A percentile compares a stretch with the other conserved stretches of the same genome.
Evolutionary conservation across 2,888 invertebrate genomes (phyloP).

Genomic region (Melanchra persicariae): DNA sequence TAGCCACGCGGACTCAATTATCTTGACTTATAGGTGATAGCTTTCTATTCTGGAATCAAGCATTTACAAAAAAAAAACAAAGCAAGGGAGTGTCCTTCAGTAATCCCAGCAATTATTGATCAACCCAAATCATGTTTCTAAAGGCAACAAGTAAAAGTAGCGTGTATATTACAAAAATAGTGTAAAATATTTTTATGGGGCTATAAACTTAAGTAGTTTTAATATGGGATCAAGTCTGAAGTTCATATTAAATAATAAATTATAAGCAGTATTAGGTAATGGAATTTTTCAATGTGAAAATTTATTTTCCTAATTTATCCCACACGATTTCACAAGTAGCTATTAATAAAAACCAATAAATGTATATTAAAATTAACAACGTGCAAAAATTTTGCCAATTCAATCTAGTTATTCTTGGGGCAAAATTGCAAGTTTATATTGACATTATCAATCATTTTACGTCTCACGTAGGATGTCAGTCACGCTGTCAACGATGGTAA

Average conservation of each 20-base stretch:
- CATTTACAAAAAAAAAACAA: background rate
- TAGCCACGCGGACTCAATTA: conserved; percentile 5
- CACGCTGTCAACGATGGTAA: conserved; percentile 60
- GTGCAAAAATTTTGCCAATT: conserved; percentile 30
- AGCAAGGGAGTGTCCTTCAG: background rate
- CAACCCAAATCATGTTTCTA: background rate
- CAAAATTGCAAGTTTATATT: conserved; percentile 36
- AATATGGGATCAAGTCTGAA: background rate
- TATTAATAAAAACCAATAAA: conserved; percentile 25
- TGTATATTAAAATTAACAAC: conserved; percentile 8
- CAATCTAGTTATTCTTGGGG: conserved; percentile 2
- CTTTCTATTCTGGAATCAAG: background rate
- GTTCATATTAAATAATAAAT: too few species aligned
- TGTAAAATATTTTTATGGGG: too few species aligned
- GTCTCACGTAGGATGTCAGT: conserved; percentile 17
- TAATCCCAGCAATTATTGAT: background rate
- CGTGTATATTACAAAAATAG: background rate
- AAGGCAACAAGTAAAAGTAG: background rate
- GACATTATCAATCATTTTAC: conserved; percentile 44
- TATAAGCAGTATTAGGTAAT: background rate
- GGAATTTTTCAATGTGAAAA: background rate
- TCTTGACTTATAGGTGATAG: conserved; percentile 22
- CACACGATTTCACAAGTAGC: conserved; percentile 31
- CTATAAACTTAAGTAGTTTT: background rate
- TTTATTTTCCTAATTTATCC: background rate